phyloP scores from a whole-genome alignment of 2,888 invertebrate genomes.

The Pilophorus perplexus region DNA sequence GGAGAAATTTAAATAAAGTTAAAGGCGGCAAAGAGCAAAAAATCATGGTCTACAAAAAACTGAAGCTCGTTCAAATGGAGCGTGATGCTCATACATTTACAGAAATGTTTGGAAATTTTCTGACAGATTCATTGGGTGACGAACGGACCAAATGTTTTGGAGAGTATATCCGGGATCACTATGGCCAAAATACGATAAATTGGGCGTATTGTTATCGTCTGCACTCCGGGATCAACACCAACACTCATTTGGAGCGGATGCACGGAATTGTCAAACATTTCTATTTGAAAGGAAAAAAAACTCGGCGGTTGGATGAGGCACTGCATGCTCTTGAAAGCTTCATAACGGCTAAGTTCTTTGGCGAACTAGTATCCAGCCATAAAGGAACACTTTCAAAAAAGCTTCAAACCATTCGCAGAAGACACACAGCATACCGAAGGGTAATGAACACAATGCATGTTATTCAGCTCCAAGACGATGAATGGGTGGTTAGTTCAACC shows the following conservation, averaged over 20 bases:
- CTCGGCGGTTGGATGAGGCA: slow-evolving; percentile 18
- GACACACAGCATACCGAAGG: not conserved
- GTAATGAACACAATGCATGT: not conserved
- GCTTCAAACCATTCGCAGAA: not conserved
- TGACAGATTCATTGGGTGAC: not conserved
- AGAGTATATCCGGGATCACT: slow-evolving; percentile 44
- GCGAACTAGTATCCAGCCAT: not conserved
- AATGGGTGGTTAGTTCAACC: not conserved
- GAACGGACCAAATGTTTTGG: slow-evolving; percentile 39
- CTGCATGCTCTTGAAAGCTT: slow-evolving; percentile 30
- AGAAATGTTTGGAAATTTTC: not conserved
- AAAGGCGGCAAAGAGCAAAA: slow-evolving; percentile 34
- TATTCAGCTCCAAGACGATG: not conserved
- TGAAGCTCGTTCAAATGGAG: slow-evolving; percentile 32
- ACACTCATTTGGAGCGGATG: slow-evolving; percentile 35
- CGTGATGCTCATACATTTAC: not conserved
- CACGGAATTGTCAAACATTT: slow-evolving; percentile 33
- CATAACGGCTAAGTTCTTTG: slow-evolving; percentile 20
- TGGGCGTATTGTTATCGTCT: slow-evolving; percentile 39
- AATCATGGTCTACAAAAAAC: slow-evolving; percentile 36
- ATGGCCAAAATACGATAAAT: slow-evolving; percentile 28
- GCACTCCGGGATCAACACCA: slow-evolving; percentile 30
- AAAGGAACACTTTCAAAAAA: not conserved
- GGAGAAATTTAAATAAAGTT: slow-evolving; percentile 46
- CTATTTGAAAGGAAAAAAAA: slow-evolving; percentile 21